Percentiles rank a stretch among this genome's conserved stretches.
Conservation (phyloP, 2,888 invertebrate species). For the Strigamia crassipes region DNA sequence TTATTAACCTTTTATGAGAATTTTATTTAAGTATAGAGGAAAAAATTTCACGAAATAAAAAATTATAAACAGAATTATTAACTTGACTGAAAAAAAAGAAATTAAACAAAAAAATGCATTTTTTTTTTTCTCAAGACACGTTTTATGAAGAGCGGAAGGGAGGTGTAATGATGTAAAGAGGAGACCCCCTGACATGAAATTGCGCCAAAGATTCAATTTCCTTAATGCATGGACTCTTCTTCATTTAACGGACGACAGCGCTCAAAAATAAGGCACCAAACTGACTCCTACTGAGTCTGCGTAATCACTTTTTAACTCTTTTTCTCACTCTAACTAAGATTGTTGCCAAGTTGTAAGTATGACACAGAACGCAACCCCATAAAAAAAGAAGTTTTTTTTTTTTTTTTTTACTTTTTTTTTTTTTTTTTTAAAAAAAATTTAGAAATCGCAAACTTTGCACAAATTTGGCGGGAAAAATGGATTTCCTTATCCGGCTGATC, state of each 20-base stretch:
- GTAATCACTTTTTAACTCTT: constrained; percentile 40
- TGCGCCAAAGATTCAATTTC: constrained; percentile 42
- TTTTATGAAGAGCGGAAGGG: constrained; percentile 24
- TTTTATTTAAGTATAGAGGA: constrained; percentile 2
- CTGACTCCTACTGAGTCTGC: constrained; percentile 24
- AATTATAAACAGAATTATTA: constrained; percentile 3
- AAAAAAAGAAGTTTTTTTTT: neutral
- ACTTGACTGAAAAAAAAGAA: neutral
- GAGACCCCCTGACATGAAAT: constrained; percentile 40
- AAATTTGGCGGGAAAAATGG: constrained; percentile 43
- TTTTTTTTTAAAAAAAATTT: neutral
- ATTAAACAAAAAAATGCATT: neutral
- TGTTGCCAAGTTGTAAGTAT: constrained; percentile 33
- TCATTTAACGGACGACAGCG: constrained; percentile 40
- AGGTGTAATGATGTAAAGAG: constrained; percentile 23
- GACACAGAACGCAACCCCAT: neutral
- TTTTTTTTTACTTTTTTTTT: neutral
- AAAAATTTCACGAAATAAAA: neutral
- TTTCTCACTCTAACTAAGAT: constrained; percentile 18
- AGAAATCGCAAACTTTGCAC: neutral
- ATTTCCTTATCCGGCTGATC: constrained; percentile 34
- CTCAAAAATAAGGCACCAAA: constrained; percentile 27
- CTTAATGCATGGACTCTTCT: constrained; percentile 40
- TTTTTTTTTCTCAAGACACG: neutral
- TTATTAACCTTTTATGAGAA: constrained; percentile 5